These are phyloP conservation scores for Hippotragus niger DNA, from an alignment of 2,113 vertebrate species.

Conservation along the genomic window DNA sequence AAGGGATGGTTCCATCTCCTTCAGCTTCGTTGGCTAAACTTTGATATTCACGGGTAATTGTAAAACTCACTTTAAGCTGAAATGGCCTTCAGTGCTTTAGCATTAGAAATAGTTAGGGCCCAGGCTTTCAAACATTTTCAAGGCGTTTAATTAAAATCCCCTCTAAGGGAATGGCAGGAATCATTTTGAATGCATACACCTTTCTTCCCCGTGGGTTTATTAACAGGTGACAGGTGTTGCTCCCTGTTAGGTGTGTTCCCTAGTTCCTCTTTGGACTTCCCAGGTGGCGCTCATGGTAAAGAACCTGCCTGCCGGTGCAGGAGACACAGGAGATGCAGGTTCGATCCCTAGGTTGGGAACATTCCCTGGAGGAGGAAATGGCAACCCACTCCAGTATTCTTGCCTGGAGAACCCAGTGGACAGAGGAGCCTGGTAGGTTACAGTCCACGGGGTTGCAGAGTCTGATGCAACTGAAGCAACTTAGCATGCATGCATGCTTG, in stretches of 20 bases:
- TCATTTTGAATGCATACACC: accelerated
- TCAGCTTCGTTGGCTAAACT: background rate
- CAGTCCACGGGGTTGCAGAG: background rate
- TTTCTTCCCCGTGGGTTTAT: background rate
- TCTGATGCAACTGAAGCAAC: background rate
- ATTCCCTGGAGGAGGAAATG: background rate
- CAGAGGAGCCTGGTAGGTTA: background rate
- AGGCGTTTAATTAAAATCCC: background rate
- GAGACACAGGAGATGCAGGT: background rate
- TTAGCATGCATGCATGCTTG: background rate
- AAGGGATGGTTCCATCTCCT: too few relatives aligned
- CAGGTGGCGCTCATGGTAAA: background rate
- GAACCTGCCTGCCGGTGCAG: background rate
- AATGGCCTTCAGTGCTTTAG: background rate
- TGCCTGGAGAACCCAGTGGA: background rate
- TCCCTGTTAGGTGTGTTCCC: background rate
- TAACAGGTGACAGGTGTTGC: accelerated
- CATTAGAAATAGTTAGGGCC: background rate
- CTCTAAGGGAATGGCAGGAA: background rate
- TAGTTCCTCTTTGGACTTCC: background rate
- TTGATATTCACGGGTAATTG: background rate
- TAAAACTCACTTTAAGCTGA: background rate
- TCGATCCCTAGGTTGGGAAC: background rate
- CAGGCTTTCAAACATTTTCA: background rate
- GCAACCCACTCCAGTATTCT: background rate